Percentiles rank a stretch among this genome's conserved stretches.
These are phyloP conservation scores for Albula glossodonta DNA, from an alignment of 2,113 vertebrate species.

Conservation along the genomic window DNA sequence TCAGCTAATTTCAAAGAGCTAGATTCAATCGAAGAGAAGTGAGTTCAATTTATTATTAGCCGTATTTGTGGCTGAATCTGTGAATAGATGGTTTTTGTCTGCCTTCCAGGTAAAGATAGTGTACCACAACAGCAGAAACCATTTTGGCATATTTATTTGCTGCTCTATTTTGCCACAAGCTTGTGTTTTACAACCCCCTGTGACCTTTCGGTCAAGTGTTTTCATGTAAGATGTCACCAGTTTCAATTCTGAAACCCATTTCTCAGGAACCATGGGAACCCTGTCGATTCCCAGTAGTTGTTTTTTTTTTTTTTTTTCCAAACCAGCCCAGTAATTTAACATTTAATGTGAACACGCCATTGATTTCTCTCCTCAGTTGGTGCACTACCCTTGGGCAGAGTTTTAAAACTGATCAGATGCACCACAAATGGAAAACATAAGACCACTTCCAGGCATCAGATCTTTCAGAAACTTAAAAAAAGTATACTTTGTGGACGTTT, in stretches of 20 bases:
- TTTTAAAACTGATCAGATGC: not conserved
- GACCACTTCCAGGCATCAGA: not conserved
- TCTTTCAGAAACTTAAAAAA: not conserved
- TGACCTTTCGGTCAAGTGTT: not conserved
- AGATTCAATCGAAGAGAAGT: too few species aligned
- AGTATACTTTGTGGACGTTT: too few species aligned
- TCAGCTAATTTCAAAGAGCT: too few species aligned
- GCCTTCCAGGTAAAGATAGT: too few species aligned
- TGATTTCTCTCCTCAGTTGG: not conserved
- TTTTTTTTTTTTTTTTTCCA: not conserved
- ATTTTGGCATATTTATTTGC: not conserved
- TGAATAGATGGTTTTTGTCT: too few species aligned
- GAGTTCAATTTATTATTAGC: too few species aligned
- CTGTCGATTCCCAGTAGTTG: not conserved
- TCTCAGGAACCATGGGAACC: not conserved
- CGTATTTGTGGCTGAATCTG: too few species aligned
- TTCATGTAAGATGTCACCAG: not conserved
- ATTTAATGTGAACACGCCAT: not conserved
- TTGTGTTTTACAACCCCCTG: not conserved
- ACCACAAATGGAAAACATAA: not conserved
- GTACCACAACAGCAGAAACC: not conserved
- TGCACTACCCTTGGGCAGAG: not conserved
- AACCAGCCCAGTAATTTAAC: not conserved
- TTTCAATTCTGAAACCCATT: not conserved
- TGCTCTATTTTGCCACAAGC: not conserved